Percentiles rank a stretch among this genome's conserved stretches.
phyloP scores from a whole-genome alignment of 2,113 vertebrate species.

The Uria aalge region DNA sequence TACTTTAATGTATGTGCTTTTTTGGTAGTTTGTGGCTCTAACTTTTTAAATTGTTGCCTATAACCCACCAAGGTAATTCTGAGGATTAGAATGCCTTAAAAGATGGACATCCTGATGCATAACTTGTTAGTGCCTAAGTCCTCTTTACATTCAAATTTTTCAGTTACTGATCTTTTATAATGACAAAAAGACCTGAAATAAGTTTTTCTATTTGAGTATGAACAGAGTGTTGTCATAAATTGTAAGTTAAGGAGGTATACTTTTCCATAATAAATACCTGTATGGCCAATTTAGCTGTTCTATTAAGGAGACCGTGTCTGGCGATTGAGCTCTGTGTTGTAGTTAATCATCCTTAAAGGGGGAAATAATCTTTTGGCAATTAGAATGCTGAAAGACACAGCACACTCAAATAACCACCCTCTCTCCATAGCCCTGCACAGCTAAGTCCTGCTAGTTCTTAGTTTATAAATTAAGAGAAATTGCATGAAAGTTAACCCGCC shows the following conservation, averaged over 20 bases:
- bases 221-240: not conserved
- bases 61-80: not conserved
- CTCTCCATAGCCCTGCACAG: not conserved
- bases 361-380: constrained; percentile 19
- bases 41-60: not conserved
- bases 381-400: not conserved
- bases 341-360: constrained; percentile 12
- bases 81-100: not conserved
- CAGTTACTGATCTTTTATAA: not conserved
- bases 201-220: not conserved
- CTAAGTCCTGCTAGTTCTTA: not conserved
- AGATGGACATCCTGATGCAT: not conserved
- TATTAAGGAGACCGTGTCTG: not conserved
- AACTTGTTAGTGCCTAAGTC: not conserved
- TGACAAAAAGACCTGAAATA: not conserved
- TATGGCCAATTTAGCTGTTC: not conserved
- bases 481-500: not conserved
- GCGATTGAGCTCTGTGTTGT: constrained; percentile 10
- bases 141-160: not conserved
- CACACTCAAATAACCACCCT: not conserved
- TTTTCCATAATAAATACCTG: not conserved
- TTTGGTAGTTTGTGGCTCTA: not conserved
- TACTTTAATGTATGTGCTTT: not conserved
- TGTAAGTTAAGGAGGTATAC: not conserved
- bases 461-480: not conserved